Percentiles rank a stretch among this genome's conserved stretches.
These are phyloP conservation scores for Scelioninae gen. 1 DNA, from an alignment of 2,888 invertebrate genomes.

Conservation along the genomic window DNA sequence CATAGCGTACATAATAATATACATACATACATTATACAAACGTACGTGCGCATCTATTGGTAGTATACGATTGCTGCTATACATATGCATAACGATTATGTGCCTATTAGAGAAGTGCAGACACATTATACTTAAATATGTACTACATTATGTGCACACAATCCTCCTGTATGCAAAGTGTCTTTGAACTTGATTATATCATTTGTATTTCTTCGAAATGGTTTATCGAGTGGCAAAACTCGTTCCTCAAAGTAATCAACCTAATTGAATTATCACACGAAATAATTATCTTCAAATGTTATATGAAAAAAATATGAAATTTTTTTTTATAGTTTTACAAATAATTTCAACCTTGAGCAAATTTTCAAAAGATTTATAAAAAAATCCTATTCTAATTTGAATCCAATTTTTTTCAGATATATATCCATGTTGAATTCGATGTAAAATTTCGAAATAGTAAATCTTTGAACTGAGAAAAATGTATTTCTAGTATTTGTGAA, in stretches of 20 bases:
- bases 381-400: no score
- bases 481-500: no score
- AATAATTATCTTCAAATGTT: constrained; percentile 13
- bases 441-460: no score
- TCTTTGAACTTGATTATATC: constrained; percentile 65
- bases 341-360: no score
- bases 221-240: constrained; percentile 59
- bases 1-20: constrained; percentile 60
- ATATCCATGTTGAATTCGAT: no score
- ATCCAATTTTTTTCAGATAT: no score
- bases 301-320: no score
- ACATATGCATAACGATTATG: constrained; percentile 83
- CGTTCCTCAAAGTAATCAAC: constrained; percentile 34
- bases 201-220: constrained; percentile 59
- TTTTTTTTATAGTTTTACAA: no score
- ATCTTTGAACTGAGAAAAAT: no score
- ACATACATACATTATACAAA: constrained; percentile 44
- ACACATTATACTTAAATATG: constrained; percentile 71
- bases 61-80: constrained; percentile 70
- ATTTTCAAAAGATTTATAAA: no score
- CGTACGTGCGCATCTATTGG: constrained; percentile 60
- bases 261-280: constrained; percentile 57
- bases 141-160: constrained; percentile 57
- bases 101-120: constrained; percentile 82
- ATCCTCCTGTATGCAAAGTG: constrained; percentile 56